Evolutionary conservation across 2,888 invertebrate species (phyloP).

Genomic region (Antitype chi): DNA sequence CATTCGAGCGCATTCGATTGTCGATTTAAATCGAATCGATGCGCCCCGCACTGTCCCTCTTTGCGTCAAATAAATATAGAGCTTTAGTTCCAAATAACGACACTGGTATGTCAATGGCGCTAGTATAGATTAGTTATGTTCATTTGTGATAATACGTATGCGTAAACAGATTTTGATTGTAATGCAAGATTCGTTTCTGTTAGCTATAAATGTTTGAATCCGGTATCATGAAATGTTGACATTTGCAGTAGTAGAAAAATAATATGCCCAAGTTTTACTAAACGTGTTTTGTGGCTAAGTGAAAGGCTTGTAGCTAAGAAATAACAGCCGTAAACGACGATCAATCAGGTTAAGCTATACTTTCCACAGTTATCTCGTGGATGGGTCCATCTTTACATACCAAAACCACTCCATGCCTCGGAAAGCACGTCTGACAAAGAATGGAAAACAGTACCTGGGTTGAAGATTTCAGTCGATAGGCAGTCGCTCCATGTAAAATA

Average conservation of each 20-base stretch:
- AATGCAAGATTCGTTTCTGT: conserved; percentile 29
- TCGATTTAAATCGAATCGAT: conserved; percentile 62
- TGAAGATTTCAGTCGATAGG: too few species aligned
- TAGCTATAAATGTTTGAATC: conserved; percentile 8
- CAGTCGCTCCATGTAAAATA: too few species aligned
- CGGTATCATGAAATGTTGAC: background rate
- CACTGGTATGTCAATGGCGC: conserved; percentile 64
- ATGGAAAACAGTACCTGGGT: too few species aligned
- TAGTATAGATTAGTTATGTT: conserved; percentile 46
- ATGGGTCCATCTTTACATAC: too few species aligned
- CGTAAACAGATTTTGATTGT: conserved; percentile 43
- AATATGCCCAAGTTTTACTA: background rate
- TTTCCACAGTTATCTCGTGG: too few species aligned
- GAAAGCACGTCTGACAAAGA: too few species aligned
- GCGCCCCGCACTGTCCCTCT: conserved; percentile 53
- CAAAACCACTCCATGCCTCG: too few species aligned
- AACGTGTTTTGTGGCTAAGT: too few species aligned
- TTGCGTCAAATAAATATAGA: conserved; percentile 67
- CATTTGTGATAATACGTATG: conserved; percentile 57
- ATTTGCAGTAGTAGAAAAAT: background rate
- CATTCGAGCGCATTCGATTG: conserved; percentile 63
- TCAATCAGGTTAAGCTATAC: too few species aligned
- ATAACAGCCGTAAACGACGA: too few species aligned
- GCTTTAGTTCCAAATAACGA: conserved; percentile 67
- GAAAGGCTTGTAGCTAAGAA: too few species aligned